Evolutionary conservation across 2,888 invertebrate genomes (phyloP).

Genomic region (Limnephilus rhombicus): DNA sequence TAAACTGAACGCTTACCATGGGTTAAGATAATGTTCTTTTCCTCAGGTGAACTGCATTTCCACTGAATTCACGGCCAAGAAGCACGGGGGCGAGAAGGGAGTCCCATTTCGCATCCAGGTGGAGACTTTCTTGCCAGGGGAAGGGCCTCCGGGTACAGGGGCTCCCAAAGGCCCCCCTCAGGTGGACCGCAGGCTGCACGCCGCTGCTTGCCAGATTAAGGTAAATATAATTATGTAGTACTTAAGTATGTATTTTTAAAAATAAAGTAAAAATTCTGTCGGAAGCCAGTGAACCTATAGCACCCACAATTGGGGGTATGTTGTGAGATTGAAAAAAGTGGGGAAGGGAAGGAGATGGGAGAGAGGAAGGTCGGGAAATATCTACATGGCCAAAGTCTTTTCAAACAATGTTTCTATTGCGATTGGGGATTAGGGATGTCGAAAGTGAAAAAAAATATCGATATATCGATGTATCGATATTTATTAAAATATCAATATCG

Average conservation of each 20-base stretch:
- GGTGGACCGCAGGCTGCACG: slow-evolving; percentile 84
- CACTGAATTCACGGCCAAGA: slow-evolving; percentile 98
- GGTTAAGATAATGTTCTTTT: neutral
- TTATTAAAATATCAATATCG: too few relatives aligned
- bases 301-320: neutral
- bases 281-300: neutral
- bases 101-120: slow-evolving; percentile 97
- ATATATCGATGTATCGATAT: too few relatives aligned
- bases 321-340: neutral
- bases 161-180: slow-evolving; percentile 68
- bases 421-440: neutral
- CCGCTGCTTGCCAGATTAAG: slow-evolving; percentile 97
- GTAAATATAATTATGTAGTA: slow-evolving; percentile 75
- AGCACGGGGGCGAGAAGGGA: slow-evolving; percentile 98
- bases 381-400: too few relatives aligned
- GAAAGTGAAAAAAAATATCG: too few relatives aligned
- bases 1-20: too few relatives aligned
- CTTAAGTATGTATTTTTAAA: too few relatives aligned
- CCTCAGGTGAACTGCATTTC: slow-evolving; percentile 94
- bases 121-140: slow-evolving; percentile 87
- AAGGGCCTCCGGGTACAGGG: slow-evolving; percentile 69
- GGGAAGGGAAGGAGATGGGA: neutral
- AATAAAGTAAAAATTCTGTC: neutral
- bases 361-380: too few relatives aligned
- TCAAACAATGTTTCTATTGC: too few relatives aligned